Evolutionary conservation across 1,140 invertebrate species (phyloP).

Genomic region (Pseudomyrmex concolor): DNA sequence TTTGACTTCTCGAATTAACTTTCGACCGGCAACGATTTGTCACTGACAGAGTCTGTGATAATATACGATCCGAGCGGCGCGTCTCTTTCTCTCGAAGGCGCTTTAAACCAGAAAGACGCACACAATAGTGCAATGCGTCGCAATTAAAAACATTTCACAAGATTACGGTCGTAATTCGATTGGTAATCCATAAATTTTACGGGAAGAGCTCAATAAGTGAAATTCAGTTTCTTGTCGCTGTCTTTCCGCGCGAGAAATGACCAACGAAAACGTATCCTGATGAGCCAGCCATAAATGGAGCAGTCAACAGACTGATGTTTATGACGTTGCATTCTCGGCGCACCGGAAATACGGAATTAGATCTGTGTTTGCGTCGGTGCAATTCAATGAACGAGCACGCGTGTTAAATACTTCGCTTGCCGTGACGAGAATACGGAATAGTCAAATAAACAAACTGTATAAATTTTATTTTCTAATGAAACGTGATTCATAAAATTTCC

Average conservation of each 20-base stretch:
- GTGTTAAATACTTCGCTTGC: neutral
- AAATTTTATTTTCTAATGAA: neutral
- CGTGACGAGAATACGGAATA: no score
- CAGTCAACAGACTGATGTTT: neutral
- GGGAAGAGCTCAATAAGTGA: no score
- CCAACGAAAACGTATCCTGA: neutral
- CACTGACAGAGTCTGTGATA: slow-evolving; percentile 22
- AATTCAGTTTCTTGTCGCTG: neutral
- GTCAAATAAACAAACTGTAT: no score
- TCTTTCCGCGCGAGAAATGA: neutral
- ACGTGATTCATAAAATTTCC: no score
- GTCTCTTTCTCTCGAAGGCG: no score
- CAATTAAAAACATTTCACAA: no score
- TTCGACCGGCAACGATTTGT: slow-evolving; percentile 29
- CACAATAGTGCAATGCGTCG: neutral
- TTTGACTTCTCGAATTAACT: slow-evolving; percentile 46
- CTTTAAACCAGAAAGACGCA: no score
- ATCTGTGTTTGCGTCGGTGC: slow-evolving; percentile 37
- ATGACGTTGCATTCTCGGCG: slow-evolving; percentile 52
- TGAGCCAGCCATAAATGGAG: slow-evolving; percentile 32
- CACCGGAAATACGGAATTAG: slow-evolving; percentile 36
- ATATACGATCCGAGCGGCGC: slow-evolving; percentile 19
- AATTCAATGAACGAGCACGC: slow-evolving; percentile 16
- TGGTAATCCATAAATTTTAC: no score
- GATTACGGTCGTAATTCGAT: no score